phyloP scores from a whole-genome alignment of 1,140 invertebrate genomes.

The Xylocopa sonorina region DNA sequence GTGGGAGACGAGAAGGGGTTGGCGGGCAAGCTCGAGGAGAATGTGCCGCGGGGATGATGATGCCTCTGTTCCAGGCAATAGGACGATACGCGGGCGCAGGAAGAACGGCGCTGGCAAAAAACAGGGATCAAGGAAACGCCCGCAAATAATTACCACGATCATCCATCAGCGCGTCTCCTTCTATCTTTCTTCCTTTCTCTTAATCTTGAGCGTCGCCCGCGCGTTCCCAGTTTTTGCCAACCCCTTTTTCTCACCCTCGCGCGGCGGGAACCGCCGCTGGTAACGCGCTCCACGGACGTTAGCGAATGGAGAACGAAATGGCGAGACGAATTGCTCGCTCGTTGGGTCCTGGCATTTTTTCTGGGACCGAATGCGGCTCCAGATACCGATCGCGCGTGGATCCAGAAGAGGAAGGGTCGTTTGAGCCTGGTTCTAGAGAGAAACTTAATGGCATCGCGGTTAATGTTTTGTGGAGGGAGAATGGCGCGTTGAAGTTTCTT shows the following conservation, averaged over 20 bases:
- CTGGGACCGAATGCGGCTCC: background rate
- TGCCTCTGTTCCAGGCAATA: constrained; percentile 18
- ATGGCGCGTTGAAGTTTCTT: no score
- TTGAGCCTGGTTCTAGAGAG: background rate
- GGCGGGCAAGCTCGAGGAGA: background rate
- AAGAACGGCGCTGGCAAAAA: constrained; percentile 37
- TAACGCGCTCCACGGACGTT: background rate
- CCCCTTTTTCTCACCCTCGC: background rate
- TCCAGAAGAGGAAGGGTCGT: background rate
- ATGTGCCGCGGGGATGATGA: constrained; percentile 23
- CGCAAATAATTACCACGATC: constrained; percentile 69
- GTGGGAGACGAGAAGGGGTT: background rate
- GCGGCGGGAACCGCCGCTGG: background rate
- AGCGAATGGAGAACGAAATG: constrained; percentile 36
- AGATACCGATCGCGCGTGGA: constrained; percentile 10
- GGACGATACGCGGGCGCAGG: constrained; percentile 4
- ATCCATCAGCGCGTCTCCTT: constrained; percentile 62
- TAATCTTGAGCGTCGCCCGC: constrained; percentile 30
- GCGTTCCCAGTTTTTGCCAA: constrained; percentile 36
- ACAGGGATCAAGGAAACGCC: constrained; percentile 46
- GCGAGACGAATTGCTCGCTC: constrained; percentile 44
- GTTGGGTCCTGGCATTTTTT: constrained; percentile 19
- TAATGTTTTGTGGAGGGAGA: no score
- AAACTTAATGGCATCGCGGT: background rate
- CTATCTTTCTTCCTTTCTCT: no score